These are phyloP conservation scores for Leucopsar rothschildi DNA, from an alignment of 2,113 vertebrate species.

Conservation along the genomic window DNA sequence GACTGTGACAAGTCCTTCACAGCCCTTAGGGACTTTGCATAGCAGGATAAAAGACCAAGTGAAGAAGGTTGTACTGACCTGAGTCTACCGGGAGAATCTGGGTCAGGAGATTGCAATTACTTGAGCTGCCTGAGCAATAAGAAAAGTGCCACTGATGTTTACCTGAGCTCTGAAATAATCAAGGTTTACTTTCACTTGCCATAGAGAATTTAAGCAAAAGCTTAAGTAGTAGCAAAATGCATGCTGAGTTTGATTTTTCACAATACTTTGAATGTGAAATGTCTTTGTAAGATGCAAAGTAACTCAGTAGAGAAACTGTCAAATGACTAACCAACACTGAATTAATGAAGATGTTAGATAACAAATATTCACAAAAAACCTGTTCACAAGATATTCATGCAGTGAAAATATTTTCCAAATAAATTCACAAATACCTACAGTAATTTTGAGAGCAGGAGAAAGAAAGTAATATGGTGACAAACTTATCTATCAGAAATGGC, in stretches of 20 bases:
- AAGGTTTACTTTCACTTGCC: not conserved
- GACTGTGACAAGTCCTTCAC: not conserved
- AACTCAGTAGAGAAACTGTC: not conserved
- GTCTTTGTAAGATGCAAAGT: not conserved
- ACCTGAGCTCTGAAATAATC: not conserved
- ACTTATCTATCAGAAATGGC: not conserved
- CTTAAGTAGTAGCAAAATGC: not conserved
- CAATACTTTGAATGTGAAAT: not conserved
- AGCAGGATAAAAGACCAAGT: not conserved
- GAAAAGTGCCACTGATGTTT: not conserved
- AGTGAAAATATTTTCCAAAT: conserved; percentile 11
- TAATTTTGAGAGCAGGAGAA: not conserved
- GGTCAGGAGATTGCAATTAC: not conserved
- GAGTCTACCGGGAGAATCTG: not conserved
- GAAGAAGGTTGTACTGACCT: not conserved
- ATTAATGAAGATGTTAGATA: not conserved
- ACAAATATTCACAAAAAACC: conserved; percentile 6
- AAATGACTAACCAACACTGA: not conserved
- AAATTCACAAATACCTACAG: not conserved
- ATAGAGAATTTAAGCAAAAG: not conserved
- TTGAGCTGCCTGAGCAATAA: not conserved
- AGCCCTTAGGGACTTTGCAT: not conserved
- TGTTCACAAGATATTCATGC: not conserved
- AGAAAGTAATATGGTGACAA: not conserved
- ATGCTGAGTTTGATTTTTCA: not conserved